Base-by-base conservation (phyloP, 1,140 invertebrate species). In the Zaprionus tsacasi region DNA sequence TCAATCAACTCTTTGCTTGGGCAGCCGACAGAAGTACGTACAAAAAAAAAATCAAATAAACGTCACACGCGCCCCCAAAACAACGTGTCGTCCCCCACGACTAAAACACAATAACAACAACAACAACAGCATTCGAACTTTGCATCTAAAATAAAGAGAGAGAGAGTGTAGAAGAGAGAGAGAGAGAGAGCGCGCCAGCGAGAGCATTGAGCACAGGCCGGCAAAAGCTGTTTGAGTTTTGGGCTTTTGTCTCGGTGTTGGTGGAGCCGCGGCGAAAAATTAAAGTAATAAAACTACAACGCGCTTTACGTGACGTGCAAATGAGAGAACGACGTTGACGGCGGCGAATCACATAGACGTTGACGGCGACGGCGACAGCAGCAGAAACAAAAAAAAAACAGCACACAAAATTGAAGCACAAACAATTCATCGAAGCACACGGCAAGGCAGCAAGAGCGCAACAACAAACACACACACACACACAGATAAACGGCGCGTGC, bases 1-100 rank as follows among this genome's bases (percentile, higher is more conserved):
- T 88, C 85, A 88, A 88, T 87, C 83, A 87, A 88, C 83, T 87
- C 83, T 88, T 87, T 87, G 77, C 25, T 70, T 70, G 68, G 67
- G 60, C 58, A 56, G 35, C 50, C 59, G 64, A 68, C 60, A 40
- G 33, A 63, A 69, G 55, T 58, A 52, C 27, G 30, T 55, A 72
- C 52, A 70, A 81, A 64, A 77, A 73, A 67, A 70, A 74, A 90
- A 74, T 68, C 40, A 78, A 89, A 86, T 66, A 86, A 87, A 66
- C 82, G 86, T 90, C 86, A 85, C 78, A 88, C 85, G 78, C 75
- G 81, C 77, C 66, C 86, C 61, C 61, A 76, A 76, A 71, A 71
- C 70, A 66, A 72, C 73, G 70, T 73, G 55, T 71, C 43, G 40
- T 52, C 50, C 58, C 57, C 78, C 36, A 54, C 52, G 54, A 35